A percentile compares a stretch with the other conserved stretches of the same genome.
Evolutionary conservation across 2,797 vertebrate species (phyloP).

Genomic region (Phyllotis vaccarum): DNA sequence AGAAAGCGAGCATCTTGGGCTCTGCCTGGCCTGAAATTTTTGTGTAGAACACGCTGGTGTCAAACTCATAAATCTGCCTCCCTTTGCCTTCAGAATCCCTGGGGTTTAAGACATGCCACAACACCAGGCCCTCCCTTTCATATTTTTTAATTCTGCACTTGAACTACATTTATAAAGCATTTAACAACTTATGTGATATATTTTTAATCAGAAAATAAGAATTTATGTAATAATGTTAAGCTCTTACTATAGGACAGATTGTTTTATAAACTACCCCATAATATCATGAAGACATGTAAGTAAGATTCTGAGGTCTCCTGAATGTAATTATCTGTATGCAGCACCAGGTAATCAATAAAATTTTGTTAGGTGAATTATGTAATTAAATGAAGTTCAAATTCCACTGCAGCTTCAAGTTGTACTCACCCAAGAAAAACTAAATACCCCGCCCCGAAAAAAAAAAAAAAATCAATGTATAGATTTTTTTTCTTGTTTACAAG

Average conservation of each 20-base stretch:
- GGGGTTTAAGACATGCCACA: background rate
- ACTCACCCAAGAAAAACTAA: conserved; percentile 4
- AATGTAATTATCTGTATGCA: background rate
- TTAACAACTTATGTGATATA: background rate
- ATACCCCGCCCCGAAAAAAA: background rate
- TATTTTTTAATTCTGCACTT: conserved; percentile 72
- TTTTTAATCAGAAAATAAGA: conserved; percentile 15
- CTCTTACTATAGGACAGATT: background rate
- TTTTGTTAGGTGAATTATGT: background rate
- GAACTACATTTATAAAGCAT: conserved; percentile 33
- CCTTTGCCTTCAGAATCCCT: background rate
- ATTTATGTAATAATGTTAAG: background rate
- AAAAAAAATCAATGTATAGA: background rate
- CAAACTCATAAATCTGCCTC: background rate
- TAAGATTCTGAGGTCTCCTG: background rate
- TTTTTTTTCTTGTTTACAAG: conserved; percentile 15
- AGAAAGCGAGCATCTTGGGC: background rate
- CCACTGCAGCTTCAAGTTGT: conserved; percentile 16
- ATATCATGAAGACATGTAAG: background rate
- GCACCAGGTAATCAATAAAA: background rate
- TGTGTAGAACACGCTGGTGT: background rate
- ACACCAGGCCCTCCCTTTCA: conserved; percentile 32
- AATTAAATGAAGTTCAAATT: background rate
- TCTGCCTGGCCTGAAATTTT: background rate
- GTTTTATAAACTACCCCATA: background rate